Conservation (phyloP, 1,140 invertebrate species). For the Adelges cooleyi region DNA sequence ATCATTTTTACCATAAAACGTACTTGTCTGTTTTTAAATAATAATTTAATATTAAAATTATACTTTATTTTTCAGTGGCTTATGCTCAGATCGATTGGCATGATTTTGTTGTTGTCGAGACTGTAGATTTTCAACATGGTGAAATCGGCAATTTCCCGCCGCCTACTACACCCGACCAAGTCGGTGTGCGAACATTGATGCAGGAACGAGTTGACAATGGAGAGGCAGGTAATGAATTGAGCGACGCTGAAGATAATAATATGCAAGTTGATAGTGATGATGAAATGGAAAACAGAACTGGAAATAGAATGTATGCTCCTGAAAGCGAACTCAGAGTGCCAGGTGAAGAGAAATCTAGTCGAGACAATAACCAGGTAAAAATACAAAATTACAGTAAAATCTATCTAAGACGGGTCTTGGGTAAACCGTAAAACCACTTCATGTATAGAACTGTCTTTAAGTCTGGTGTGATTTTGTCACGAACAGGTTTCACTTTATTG, state of each 20-base stretch:
- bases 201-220: constrained; percentile 51
- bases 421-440: too few relatives aligned
- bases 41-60: neutral
- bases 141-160: constrained; percentile 92
- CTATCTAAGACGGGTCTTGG: too few relatives aligned
- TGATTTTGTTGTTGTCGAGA: constrained; percentile 99
- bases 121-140: constrained; percentile 80
- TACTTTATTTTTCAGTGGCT: constrained; percentile 50
- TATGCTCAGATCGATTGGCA: constrained; percentile 99
- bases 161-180: constrained; percentile 92
- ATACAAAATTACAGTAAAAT: too few relatives aligned
- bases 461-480: too few relatives aligned
- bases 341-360: constrained; percentile 31
- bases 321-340: constrained; percentile 23
- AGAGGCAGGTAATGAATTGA: constrained; percentile 35
- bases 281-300: constrained; percentile 29
- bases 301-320: neutral
- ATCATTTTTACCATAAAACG: too few relatives aligned
- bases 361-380: constrained; percentile 34
- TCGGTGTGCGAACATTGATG: constrained; percentile 83
- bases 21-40: neutral
- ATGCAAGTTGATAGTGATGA: constrained; percentile 44
- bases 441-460: too few relatives aligned
- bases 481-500: too few relatives aligned
- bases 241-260: constrained; percentile 52